Conservation (phyloP, 2,113 vertebrate species). For the Tapirus terrestris region DNA sequence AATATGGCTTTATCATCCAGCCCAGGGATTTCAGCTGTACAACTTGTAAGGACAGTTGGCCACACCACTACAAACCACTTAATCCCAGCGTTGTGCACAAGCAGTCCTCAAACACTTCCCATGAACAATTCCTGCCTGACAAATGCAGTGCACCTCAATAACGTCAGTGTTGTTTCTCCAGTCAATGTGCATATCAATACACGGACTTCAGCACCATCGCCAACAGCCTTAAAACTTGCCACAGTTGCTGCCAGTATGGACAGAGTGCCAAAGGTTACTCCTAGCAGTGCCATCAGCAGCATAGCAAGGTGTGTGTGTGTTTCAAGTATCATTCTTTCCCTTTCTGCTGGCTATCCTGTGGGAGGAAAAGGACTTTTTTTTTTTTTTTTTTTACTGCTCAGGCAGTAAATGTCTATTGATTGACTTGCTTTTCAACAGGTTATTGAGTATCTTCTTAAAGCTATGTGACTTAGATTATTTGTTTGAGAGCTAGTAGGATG, state of each 20-base stretch:
- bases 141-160: conserved; percentile 91
- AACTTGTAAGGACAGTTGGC: conserved; percentile 91
- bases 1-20: conserved; percentile 90
- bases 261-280: conserved; percentile 94
- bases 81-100: conserved; percentile 91
- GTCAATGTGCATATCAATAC: conserved; percentile 93
- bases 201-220: conserved; percentile 93
- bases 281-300: conserved; percentile 93
- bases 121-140: conserved; percentile 92
- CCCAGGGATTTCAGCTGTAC: conserved; percentile 91
- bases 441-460: conserved; percentile 3
- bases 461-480: neutral
- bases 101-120: conserved; percentile 91
- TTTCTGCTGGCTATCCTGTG: neutral
- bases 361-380: neutral
- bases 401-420: neutral
- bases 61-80: conserved; percentile 91
- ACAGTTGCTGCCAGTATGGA: conserved; percentile 94
- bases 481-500: neutral
- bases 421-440: conserved; percentile 39
- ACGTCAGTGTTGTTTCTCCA: conserved; percentile 93
- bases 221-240: conserved; percentile 97
- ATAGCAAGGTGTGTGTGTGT: conserved; percentile 88
- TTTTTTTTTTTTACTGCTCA: neutral
- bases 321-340: neutral